Percentiles rank a stretch among this genome's conserved stretches.
Evolutionary conservation across 2,797 vertebrate species (phyloP).

Genomic region (Mormyrus hasselquistii): DNA sequence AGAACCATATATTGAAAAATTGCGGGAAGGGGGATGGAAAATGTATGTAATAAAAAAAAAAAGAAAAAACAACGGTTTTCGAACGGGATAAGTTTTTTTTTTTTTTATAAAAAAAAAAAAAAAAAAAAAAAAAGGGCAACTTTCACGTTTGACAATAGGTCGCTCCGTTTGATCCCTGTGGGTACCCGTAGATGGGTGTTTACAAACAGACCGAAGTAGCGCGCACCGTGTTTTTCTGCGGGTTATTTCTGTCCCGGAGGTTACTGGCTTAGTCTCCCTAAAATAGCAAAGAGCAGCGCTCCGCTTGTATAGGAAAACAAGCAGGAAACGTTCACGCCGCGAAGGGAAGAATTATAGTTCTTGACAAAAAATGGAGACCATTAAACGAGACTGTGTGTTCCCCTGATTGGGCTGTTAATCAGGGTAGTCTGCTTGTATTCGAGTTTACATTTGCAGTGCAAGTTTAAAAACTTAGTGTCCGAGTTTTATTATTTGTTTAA

Average conservation of each 20-base stretch:
- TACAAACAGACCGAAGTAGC: conserved; percentile 15
- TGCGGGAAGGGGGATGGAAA: neutral
- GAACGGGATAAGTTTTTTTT: neutral
- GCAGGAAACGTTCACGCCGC: neutral
- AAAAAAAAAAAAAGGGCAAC: neutral
- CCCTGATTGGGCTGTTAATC: neutral
- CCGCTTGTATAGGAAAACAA: neutral
- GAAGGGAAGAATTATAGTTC: neutral
- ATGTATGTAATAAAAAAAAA: neutral
- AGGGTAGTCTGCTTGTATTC: neutral
- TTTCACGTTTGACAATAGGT: conserved; percentile 10
- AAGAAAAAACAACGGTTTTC: neutral
- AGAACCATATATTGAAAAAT: neutral
- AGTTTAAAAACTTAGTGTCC: neutral
- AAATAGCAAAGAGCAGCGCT: neutral
- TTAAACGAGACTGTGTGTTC: neutral
- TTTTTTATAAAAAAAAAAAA: too few relatives aligned
- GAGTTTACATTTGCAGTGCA: neutral
- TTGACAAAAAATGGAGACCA: neutral
- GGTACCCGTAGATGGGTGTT: conserved; percentile 30
- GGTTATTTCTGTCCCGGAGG: neutral
- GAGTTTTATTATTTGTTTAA: neutral
- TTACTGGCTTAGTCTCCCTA: neutral
- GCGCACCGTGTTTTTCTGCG: neutral
- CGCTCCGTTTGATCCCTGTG: conserved; percentile 14